Evolutionary conservation across 2,113 vertebrate species (phyloP).

Genomic region (Ctenodactylus gundi): DNA sequence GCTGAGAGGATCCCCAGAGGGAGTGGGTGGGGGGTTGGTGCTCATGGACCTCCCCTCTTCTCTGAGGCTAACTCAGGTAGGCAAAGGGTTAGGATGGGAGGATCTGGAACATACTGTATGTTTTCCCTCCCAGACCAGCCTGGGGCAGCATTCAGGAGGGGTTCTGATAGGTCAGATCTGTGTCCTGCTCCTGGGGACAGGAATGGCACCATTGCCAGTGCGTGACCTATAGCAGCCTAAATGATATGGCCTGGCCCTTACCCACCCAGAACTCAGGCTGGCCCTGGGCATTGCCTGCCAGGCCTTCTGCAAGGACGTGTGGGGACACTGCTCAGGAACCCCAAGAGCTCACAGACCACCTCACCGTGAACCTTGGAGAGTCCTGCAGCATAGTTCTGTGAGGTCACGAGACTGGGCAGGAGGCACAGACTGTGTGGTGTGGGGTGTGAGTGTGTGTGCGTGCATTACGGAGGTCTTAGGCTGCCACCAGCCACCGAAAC

Average conservation of each 20-base stretch:
- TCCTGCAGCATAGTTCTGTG: background rate
- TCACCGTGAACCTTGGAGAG: background rate
- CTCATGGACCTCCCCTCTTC: background rate
- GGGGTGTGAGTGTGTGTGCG: background rate
- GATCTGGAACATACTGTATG: background rate
- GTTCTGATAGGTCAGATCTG: background rate
- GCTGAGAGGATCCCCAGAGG: background rate
- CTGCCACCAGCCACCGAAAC: background rate
- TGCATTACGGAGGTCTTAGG: background rate
- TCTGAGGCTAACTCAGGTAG: background rate
- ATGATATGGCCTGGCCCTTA: background rate
- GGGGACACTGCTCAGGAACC: background rate
- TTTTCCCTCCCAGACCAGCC: background rate
- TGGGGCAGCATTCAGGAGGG: background rate
- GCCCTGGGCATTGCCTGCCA: fast-evolving
- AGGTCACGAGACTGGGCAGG: background rate
- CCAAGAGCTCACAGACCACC: background rate
- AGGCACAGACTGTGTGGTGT: background rate
- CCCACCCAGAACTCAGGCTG: background rate
- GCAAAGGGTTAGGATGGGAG: background rate
- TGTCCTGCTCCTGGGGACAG: background rate
- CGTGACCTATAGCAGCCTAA: background rate
- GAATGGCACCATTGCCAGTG: fast-evolving
- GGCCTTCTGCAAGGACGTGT: background rate
- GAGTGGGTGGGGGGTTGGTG: too few species aligned